Evolutionary conservation across 2,888 invertebrate genomes (phyloP), one percentile per base, ranked within the genome.

Genomic region (Rutpela maculata): DNA sequence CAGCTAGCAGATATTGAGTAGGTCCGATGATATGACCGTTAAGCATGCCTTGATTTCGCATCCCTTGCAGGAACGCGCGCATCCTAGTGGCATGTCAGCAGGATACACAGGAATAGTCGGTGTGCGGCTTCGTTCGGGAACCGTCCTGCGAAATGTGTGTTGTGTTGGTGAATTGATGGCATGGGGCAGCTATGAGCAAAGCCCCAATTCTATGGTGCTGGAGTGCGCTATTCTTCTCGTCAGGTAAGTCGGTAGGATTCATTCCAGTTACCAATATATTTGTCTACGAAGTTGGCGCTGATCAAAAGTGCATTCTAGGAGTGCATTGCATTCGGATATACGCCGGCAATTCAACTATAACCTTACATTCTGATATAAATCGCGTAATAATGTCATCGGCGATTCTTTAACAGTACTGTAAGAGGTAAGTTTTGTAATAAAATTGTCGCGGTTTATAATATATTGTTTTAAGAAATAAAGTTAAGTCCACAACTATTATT

Each of bases 151-250:
- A 75, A 78, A 78, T 81, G 81, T 85, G 86, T 82, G 84, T 78
- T 74, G 81, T 75, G 78, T 78, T 83, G 85, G 85, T 83, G 84
- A 83, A 81, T 76, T 84, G 85, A 84, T 85, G 83, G 84, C 85
- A 87, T 86, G 86, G 86, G 86, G 83, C 84, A 86, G 85, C 84
- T 85, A 86, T 85, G 85, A 87, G 82, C 82, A 83, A 82, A 80
- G 82, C 84, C 82, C 84, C 85, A 84, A 81, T 84, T 80, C 80
- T 86, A 83, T 86, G 86, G 86, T 86, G 87, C 84, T 87, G 86
- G 86, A 84, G 79, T 80, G 85, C 86, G 84, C 85, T 86, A 68
- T 81, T 86, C 79, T 78, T 85, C 80, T 82, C 83, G 43, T 76
- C 85, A 85, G 87, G 87, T 87, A 80, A 78, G 82, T 71, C n/a